Evolutionary conservation across 2,113 vertebrate genomes (phyloP), one percentile per base, ranked within the genome.

Genomic region (Poeciliopsis turrubarensis): DNA sequence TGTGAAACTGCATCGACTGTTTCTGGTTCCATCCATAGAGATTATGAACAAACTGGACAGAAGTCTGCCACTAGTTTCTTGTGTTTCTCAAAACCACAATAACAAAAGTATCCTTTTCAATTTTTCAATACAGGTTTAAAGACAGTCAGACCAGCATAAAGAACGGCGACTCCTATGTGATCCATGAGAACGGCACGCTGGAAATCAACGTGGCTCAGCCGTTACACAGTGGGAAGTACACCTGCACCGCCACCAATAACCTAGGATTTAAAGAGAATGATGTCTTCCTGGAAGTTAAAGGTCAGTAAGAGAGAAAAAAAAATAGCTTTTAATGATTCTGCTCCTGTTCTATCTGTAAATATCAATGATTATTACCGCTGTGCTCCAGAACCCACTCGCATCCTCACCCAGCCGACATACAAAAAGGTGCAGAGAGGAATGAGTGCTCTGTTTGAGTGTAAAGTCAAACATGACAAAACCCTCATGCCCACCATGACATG

Each of bases 391-490:
- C 96, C 97, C 47, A 98, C 97, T 0, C 96, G 96, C 75, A 98
- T 99, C 89, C 94, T 98, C 78, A 96, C 94, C 86, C 97, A 97
- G 75, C 97, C 97, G 0, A 95, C 96, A 85, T 97, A 98, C 87
- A 96, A 94, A 83, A 92, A 95, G 67, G 94, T 97, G 32, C 96
- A 97, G 90, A 95, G 94, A 81, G 94, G 95, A 31, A 92, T 94
- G 74, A 95, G 89, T 0, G 96, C 95, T 17, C 87, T 94, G 27
- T 99, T 99, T 81, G 96, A 98, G 84, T 99, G 98, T 87, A 94
- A 93, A 91, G 96, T 98, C 86, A 98, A 97, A 85, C 95, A 99
- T 0, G 98, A 99, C 87, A 91, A 91, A 3, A 94, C 95, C 0
- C 95, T 99, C 72, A 47, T 90, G 47, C 94, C 95, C 22, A 95